Base-by-base conservation (phyloP, 2,113 vertebrate genomes). In the Rhinolophus sinicus region DNA sequence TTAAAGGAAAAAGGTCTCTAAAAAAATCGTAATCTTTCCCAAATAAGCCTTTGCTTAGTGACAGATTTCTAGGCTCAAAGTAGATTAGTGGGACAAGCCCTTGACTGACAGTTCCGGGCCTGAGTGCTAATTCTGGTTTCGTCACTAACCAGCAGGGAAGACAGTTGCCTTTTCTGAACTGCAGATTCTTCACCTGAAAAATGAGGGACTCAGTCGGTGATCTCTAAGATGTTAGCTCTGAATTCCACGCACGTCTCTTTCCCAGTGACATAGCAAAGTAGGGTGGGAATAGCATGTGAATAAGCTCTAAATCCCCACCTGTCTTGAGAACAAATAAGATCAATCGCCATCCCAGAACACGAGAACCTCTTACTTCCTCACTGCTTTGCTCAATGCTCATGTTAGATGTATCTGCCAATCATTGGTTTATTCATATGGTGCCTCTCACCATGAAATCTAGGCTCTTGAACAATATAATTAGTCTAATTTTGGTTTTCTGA, bases 401-500 rank as follows among this genome's bases (percentile, higher is more conserved):
- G 35, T 77, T 44, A n/a, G 70, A 56, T 82, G 67, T 56, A 13
- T 70, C 83, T 76, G 9, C 88, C 97, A 58, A 3, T 93, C 92
- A 92, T 0, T 50, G 80, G 11, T 50, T 54, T 82, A 88, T 86
- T 91, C n/a, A 64, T 62, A 18, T 40, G 72, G 86, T 40, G 12
- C 93, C 78, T 93, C 44, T 75, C 84, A 28, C 65, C 52, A 5
- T 60, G 93, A 89, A 40, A 30, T 73, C 69, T 40, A 73, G 88
- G 92, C 73, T 88, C 60, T 90, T 6, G 54, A 92, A 96, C 33
- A n/a, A 69, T 64, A 6, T 93, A 96, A 90, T 96, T 91, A 88
- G 90, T 56, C 88, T 96, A 81, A 95, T 95, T 97, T 95, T 94
- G 54, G 33, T 90, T 94, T 95, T 93, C 73, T 83, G 92, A 80